Evolutionary conservation across 2,888 invertebrate genomes (phyloP), one percentile per base, ranked within the genome.

Genomic region (Noctua pronuba): DNA sequence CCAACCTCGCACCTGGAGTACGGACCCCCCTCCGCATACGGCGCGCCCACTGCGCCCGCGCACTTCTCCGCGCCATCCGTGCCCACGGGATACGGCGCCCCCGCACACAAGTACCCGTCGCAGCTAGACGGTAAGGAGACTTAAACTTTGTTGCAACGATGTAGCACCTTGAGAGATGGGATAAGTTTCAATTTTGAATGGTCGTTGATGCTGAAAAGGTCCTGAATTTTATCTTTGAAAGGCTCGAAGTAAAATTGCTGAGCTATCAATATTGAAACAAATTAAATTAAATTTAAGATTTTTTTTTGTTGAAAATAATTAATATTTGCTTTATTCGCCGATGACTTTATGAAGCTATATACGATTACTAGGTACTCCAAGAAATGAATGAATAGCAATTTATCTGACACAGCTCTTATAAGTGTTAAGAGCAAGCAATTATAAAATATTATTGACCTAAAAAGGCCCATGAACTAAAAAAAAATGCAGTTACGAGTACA

Each of bases 71-170:
- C 90, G 4, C 95, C 94, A 31, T 92, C 94, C 0, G 91, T 91
- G 5, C 95, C 97, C n/a, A 93, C 95, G 0, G 96, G 96, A 31
- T 96, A 91, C 88, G 94, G 95, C 0, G 91, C 94, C 88, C 94
- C 95, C 0, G 90, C 94, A 0, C 96, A 96, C 88, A 96, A 96
- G 87, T 96, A 94, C 82, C 96, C 96, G 0, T 88, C 95, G 3
- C 94, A 95, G 67, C 90, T 96, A 84, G 96, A 96, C 92, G 96
- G 96, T 96, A 91, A 94, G 80, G 35, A 77, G n/a, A 73, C 62
- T 7, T 21, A 21, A 28, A n/a, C 44, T 16, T 62, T 16, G 18
- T 35, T 31, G 16, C 13, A 7, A 74, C 21, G 11, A 44, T n/a
- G 1, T 46, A 74, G 31, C 7, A 64, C 41, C 18, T 28, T 62